phyloP scores from a whole-genome alignment of 2,888 invertebrate species.

The Crematogaster levior region DNA sequence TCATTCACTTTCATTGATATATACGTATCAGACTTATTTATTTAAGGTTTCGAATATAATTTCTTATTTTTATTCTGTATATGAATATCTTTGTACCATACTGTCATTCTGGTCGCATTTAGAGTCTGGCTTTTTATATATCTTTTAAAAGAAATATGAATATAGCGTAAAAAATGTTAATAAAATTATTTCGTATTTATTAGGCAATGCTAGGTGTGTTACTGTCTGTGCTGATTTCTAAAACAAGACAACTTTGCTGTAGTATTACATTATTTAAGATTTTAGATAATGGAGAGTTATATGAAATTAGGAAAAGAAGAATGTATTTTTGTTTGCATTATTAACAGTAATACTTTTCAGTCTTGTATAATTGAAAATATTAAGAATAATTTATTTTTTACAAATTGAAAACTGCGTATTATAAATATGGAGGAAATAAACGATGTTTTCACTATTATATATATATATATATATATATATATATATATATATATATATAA shows the following conservation, averaged over 20 bases:
- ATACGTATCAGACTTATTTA: constrained; percentile 81
- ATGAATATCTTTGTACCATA: constrained; percentile 76
- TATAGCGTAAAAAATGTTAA: constrained; percentile 73
- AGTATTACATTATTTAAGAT: constrained; percentile 25
- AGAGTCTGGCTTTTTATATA: constrained; percentile 77
- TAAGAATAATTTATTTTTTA: constrained; percentile 23
- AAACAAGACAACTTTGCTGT: constrained; percentile 9
- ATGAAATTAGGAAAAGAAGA: constrained; percentile 9
- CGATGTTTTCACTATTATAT: constrained; percentile 8
- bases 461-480: background rate
- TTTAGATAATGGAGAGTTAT: constrained; percentile 31
- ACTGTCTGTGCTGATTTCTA: constrained; percentile 69
- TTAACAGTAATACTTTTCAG: background rate
- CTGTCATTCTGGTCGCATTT: constrained; percentile 80
- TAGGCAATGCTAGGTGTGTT: constrained; percentile 70
- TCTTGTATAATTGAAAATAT: background rate
- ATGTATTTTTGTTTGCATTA: constrained; percentile 5
- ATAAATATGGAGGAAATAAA: constrained; percentile 7
- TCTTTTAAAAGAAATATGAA: background rate
- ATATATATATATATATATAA: background rate
- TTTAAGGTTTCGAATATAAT: constrained; percentile 79
- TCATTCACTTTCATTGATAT: constrained; percentile 76
- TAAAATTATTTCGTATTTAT: constrained; percentile 81
- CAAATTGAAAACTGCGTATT: background rate
- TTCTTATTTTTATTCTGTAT: constrained; percentile 75